A percentile compares a stretch with the other conserved stretches of the same genome.
Conservation (phyloP, 2,797 vertebrate species). For the Remorina albescens region DNA sequence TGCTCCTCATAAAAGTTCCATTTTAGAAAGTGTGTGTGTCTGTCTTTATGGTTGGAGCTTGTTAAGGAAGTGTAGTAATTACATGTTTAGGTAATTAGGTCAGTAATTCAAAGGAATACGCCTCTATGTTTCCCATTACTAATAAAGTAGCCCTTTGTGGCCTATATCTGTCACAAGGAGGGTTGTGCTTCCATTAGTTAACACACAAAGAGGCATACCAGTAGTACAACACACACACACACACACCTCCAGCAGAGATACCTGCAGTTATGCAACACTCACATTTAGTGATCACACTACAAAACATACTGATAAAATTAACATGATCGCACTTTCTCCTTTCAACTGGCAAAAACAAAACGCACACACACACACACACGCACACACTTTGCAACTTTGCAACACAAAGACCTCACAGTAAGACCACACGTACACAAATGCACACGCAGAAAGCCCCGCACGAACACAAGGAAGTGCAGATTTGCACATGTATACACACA, state of each 20-base stretch:
- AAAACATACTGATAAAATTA: constrained; percentile 8
- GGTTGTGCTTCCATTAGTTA: constrained; percentile 69
- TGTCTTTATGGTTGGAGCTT: constrained; percentile 53
- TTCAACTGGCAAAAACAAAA: constrained; percentile 1
- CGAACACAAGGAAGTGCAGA: neutral
- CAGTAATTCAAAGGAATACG: constrained; percentile 70
- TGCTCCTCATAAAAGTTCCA: constrained; percentile 34
- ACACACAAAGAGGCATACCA: constrained; percentile 54
- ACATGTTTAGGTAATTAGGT: constrained; percentile 76
- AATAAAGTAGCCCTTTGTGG: constrained; percentile 73
- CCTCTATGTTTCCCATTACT: constrained; percentile 62
- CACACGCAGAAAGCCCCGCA: neutral
- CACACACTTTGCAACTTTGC: neutral
- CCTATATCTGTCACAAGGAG: constrained; percentile 78
- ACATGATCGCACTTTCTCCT: constrained; percentile 5
- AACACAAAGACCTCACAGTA: neutral
- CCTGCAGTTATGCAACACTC: constrained; percentile 55
- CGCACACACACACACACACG: neutral
- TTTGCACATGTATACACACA: neutral
- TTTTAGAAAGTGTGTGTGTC: constrained; percentile 29
- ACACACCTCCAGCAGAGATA: constrained; percentile 35
- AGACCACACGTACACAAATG: neutral
- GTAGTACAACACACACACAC: constrained; percentile 17
- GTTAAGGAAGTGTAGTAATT: constrained; percentile 64
- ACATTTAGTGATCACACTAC: constrained; percentile 22